Evolutionary conservation across 2,797 vertebrate genomes (phyloP).

Genomic region (Scyliorhinus canicula): DNA sequence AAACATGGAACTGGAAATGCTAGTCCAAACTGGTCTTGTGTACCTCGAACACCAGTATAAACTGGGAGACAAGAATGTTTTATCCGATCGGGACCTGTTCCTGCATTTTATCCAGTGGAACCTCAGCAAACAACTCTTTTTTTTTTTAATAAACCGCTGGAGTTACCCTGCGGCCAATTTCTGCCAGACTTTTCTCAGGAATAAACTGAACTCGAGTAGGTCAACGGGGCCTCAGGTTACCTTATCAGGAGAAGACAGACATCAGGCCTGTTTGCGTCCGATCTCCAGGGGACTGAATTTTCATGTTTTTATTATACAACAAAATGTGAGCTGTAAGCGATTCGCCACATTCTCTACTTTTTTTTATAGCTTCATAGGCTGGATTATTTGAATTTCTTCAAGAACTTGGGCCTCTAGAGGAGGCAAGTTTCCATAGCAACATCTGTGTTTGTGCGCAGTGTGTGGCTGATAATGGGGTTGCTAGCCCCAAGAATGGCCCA

Average conservation of each 20-base stretch:
- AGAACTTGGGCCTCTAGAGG: neutral
- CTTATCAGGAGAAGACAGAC: neutral
- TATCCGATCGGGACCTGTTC: too few relatives aligned
- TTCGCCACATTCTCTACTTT: neutral
- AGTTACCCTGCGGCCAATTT: neutral
- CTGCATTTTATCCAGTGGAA: neutral
- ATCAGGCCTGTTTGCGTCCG: neutral
- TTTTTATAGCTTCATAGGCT: neutral
- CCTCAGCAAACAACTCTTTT: neutral
- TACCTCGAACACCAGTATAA: too few relatives aligned
- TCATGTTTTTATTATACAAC: too few relatives aligned
- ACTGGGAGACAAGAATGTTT: too few relatives aligned
- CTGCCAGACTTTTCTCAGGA: neutral
- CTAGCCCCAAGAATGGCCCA: neutral
- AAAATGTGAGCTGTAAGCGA: neutral
- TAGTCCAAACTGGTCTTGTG: too few relatives aligned
- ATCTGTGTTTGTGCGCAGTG: neutral
- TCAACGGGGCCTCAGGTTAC: neutral
- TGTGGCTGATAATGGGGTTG: neutral
- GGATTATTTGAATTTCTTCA: neutral
- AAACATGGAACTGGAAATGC: too few relatives aligned
- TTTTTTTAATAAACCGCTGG: neutral
- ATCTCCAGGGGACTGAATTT: neutral
- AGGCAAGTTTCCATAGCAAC: neutral
- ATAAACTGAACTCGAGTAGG: neutral